Evolutionary conservation across 2,797 vertebrate genomes (phyloP).

Genomic region (Discoglossus pictus): DNA sequence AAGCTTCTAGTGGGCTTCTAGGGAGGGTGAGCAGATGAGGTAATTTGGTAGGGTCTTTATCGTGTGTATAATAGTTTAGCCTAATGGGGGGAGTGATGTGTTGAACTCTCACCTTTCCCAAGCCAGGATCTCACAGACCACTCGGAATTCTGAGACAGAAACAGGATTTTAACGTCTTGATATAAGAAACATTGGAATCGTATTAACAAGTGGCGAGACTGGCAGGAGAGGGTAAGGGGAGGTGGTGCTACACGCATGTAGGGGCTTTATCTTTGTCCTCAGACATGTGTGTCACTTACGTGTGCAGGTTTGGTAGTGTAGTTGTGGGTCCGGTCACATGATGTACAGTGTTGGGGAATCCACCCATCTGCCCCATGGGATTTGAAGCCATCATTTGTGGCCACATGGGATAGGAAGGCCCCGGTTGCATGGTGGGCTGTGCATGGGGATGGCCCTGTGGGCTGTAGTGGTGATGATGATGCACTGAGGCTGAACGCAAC

Average conservation of each 20-base stretch:
- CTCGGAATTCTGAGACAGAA: slow-evolving; percentile 33
- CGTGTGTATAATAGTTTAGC: too few relatives aligned
- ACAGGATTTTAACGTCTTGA: slow-evolving; percentile 34
- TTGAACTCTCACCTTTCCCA: slow-evolving; percentile 28
- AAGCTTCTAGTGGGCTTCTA: too few relatives aligned
- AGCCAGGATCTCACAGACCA: slow-evolving; percentile 32
- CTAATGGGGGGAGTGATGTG: too few relatives aligned
- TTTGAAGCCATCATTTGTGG: slow-evolving; percentile 55
- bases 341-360: slow-evolving; percentile 57
- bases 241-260: not conserved
- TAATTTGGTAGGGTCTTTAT: too few relatives aligned
- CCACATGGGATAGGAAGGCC: slow-evolving; percentile 61
- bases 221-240: not conserved
- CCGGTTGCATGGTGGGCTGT: slow-evolving; percentile 54
- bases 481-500: slow-evolving; percentile 63
- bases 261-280: too few relatives aligned
- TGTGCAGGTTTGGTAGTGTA: slow-evolving; percentile 60
- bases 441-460: slow-evolving; percentile 35
- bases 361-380: slow-evolving; percentile 48
- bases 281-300: slow-evolving; percentile 55
- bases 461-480: slow-evolving; percentile 81
- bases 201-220: too few relatives aligned
- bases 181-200: slow-evolving; percentile 12
- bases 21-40: too few relatives aligned
- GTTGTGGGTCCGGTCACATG: slow-evolving; percentile 52